Conservation (phyloP, 2,113 vertebrate species). For the Galeopterus variegatus region DNA sequence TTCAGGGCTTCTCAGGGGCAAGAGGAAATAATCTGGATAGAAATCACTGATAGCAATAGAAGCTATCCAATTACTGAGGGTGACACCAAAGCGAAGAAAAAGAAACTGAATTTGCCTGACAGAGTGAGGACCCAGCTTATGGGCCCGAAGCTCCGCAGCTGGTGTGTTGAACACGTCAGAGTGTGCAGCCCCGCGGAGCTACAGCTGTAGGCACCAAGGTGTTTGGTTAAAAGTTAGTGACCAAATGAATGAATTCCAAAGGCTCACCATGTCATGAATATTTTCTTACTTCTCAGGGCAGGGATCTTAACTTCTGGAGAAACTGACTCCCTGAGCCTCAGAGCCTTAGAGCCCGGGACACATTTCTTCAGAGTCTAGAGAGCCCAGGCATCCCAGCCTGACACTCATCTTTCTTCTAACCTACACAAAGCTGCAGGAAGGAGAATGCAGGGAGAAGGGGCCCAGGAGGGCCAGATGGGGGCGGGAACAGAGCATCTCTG, state of each 20-base stretch:
- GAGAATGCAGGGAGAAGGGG: not conserved
- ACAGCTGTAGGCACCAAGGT: too few species aligned
- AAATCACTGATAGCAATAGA: not conserved
- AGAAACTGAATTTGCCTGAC: not conserved
- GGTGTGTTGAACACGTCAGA: fast-evolving
- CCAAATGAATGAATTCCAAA: not conserved
- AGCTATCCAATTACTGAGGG: not conserved
- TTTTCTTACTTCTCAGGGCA: not conserved
- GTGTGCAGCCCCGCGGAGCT: not conserved
- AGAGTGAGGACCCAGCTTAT: not conserved
- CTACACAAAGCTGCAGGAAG: not conserved
- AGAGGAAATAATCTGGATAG: not conserved
- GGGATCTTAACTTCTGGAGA: not conserved
- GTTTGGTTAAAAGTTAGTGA: not conserved
- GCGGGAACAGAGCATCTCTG: not conserved
- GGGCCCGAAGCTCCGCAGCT: not conserved
- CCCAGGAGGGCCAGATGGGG: not conserved
- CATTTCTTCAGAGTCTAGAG: not conserved
- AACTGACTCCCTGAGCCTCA: not conserved
- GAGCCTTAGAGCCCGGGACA: not conserved
- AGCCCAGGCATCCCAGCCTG: not conserved
- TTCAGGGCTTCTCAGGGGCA: not conserved
- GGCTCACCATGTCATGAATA: not conserved
- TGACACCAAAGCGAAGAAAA: not conserved
- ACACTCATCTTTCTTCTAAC: not conserved